Evolutionary conservation across 2,797 vertebrate genomes (phyloP).

Genomic region (Thunnus albacares): DNA sequence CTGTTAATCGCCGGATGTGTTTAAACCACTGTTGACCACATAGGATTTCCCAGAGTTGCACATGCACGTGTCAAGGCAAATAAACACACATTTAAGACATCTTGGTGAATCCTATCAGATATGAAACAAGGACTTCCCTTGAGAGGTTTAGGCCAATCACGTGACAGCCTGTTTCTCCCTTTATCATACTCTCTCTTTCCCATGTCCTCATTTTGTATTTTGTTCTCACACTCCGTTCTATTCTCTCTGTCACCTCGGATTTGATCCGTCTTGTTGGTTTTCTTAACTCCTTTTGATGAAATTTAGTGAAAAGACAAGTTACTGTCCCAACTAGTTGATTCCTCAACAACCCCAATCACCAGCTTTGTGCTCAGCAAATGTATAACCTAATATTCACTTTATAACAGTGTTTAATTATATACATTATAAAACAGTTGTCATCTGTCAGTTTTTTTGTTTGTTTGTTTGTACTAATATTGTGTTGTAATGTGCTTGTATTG

Average conservation of each 20-base stretch:
- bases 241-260: neutral
- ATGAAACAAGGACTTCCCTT: constrained; percentile 27
- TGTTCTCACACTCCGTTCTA: neutral
- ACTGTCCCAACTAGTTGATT: too few relatives aligned
- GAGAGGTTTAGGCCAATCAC: neutral
- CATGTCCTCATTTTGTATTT: neutral
- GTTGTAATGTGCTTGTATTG: too few relatives aligned
- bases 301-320: neutral
- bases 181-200: constrained; percentile 5
- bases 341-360: too few relatives aligned
- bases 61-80: constrained; percentile 7
- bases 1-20: constrained; percentile 62
- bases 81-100: neutral
- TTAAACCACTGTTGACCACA: constrained; percentile 62
- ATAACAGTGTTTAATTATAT: too few relatives aligned
- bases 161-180: constrained; percentile 13
- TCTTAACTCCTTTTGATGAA: neutral
- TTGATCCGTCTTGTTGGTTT: neutral
- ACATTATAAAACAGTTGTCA: too few relatives aligned
- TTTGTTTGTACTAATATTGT: too few relatives aligned
- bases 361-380: too few relatives aligned
- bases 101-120: neutral
- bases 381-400: too few relatives aligned
- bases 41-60: constrained; percentile 76
- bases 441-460: too few relatives aligned